These are phyloP conservation scores for Meliscaeva auricollis DNA, from an alignment of 2,888 invertebrate species.

Conservation along the genomic window DNA sequence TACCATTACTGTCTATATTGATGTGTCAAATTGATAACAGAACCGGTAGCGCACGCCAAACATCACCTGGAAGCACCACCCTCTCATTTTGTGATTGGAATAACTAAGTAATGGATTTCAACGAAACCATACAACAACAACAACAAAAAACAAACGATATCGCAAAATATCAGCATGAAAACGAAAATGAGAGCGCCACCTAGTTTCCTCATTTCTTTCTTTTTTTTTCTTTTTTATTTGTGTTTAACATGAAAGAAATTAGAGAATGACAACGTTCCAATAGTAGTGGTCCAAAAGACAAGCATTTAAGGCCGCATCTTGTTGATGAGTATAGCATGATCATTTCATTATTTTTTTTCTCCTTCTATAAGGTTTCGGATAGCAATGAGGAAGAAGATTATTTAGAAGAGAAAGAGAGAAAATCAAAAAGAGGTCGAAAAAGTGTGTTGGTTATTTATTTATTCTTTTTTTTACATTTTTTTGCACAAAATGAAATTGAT, in stretches of 20 bases:
- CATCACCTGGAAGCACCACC: conserved; percentile 16
- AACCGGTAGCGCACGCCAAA: conserved; percentile 28
- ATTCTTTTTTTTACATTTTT: conserved; percentile 7
- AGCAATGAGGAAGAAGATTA: conserved; percentile 77
- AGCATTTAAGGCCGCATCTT: conserved; percentile 61
- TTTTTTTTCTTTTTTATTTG: conserved; percentile 8
- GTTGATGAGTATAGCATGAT: conserved; percentile 46
- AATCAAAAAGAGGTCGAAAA: conserved; percentile 75
- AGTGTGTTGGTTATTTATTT: conserved; percentile 55
- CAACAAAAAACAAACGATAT: too few relatives aligned
- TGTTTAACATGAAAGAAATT: conserved; percentile 59
- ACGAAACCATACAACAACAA: too few relatives aligned
- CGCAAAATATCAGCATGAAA: conserved; percentile 52
- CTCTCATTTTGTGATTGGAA: too few relatives aligned
- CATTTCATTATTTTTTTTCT: conserved; percentile 46
- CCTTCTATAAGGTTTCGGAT: conserved; percentile 9
- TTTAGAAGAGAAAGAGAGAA: conserved; percentile 66
- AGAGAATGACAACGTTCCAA: conserved; percentile 67
- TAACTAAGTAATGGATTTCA: too few relatives aligned
- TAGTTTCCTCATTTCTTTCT: conserved; percentile 60
- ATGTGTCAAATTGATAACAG: conserved; percentile 55
- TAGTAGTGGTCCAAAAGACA: conserved; percentile 55
- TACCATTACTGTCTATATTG: conserved; percentile 24
- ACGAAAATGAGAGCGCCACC: conserved; percentile 75
- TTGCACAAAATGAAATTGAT: conserved; percentile 60